These are phyloP conservation scores for Drosophila pseudoobscura DNA, from an alignment of 1,140 invertebrate genomes.

Conservation along the genomic window DNA sequence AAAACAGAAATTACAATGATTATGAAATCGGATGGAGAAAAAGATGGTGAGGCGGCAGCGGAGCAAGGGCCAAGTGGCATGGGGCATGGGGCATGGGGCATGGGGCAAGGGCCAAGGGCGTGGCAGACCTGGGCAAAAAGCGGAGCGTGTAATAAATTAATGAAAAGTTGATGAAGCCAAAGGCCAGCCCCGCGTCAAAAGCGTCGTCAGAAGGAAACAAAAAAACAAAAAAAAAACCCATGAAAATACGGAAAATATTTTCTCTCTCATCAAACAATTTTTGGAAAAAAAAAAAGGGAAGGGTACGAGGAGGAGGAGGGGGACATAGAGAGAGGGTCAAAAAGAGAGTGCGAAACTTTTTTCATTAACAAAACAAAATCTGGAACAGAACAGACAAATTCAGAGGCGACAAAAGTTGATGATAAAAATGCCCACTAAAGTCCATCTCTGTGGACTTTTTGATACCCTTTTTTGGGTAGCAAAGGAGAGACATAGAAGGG, in stretches of 20 bases:
- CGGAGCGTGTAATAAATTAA: conserved; percentile 69
- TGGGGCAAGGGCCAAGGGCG: neutral
- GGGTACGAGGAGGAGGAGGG: neutral
- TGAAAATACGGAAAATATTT: conserved; percentile 33
- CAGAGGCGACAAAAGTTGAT: conserved; percentile 48
- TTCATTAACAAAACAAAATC: conserved; percentile 69
- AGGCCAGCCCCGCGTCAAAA: conserved; percentile 44
- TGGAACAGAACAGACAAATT: conserved; percentile 27
- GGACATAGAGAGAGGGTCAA: neutral
- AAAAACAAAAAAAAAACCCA: conserved; percentile 2
- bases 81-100: too few relatives aligned
- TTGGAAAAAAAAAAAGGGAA: conserved; percentile 17
- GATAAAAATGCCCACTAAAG: conserved; percentile 35
- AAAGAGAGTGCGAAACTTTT: conserved; percentile 49
- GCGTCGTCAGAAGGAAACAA: conserved; percentile 30
- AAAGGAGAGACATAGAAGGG: too few relatives aligned
- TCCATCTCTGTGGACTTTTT: conserved; percentile 7
- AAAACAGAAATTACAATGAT: conserved; percentile 50
- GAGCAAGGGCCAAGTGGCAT: too few relatives aligned
- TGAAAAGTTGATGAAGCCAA: conserved; percentile 68
- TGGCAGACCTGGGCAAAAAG: conserved; percentile 14
- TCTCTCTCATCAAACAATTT: conserved; percentile 48
- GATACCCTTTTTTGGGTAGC: too few relatives aligned
- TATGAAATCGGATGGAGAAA: conserved; percentile 38
- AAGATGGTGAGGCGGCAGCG: neutral